A percentile compares a stretch with the other conserved stretches of the same genome.
These are phyloP conservation scores for Tarsius wallacei DNA, from an alignment of 2,797 vertebrate species.

Conservation along the genomic window DNA sequence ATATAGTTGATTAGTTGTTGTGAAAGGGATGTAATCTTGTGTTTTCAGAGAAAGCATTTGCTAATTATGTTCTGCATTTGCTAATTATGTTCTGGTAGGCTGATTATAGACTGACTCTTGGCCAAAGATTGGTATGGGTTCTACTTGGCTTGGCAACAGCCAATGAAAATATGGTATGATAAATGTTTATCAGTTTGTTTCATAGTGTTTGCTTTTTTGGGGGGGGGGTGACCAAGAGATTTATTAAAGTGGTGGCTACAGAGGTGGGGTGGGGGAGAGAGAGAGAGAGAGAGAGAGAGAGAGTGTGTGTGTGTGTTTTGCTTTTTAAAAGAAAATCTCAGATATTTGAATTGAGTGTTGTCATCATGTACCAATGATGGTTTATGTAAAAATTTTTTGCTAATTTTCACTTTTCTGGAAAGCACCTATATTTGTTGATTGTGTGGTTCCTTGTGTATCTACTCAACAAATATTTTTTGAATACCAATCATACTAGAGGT, in stretches of 20 bases:
- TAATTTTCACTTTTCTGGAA: conserved; percentile 11
- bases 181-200: conserved; percentile 47
- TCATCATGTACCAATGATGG: conserved; percentile 3
- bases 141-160: not conserved
- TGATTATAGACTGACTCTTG: conserved; percentile 46
- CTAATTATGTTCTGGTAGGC: conserved; percentile 45
- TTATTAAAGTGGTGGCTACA: too few species aligned
- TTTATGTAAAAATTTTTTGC: not conserved
- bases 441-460: not conserved
- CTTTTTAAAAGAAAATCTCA: not conserved
- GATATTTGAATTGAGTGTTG: not conserved
- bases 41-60: conserved; percentile 54
- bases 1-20: conserved; percentile 57
- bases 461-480: not conserved
- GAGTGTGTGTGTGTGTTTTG: too few species aligned
- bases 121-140: conserved; percentile 47
- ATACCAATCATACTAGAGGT: not conserved
- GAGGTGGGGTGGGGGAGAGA: too few species aligned
- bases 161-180: not conserved
- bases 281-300: too few species aligned
- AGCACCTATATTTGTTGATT: not conserved
- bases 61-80: conserved; percentile 48
- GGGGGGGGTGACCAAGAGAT: too few species aligned
- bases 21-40: conserved; percentile 56
- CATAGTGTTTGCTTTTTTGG: not conserved